Base-by-base conservation (phyloP, 2,888 invertebrate genomes). In the Sturmia bella region DNA sequence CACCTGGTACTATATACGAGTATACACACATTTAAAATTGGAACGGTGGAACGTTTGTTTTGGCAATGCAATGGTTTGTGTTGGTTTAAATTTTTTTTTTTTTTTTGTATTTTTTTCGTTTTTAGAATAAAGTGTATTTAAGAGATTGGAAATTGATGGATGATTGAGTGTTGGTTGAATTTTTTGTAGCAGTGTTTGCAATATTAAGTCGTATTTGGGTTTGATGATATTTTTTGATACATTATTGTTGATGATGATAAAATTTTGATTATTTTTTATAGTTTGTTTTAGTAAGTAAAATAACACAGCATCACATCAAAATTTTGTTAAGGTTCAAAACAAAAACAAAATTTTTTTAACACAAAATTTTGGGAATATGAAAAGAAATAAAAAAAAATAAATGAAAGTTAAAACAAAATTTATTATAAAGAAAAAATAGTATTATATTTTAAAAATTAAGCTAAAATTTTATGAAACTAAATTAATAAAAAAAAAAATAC, bases 1-100 rank as follows among this genome's bases (percentile, higher is more conserved):
- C 98, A 92, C 97, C 97, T 90, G 99, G 99, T 93, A 98, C 99
- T 99, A 93, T 69, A 80, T 52, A 78, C 64, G 32, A 32, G 32
- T 32, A 32, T 59, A 73, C 17, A 61, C 37, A 74, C 39, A 66
- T 75, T 74, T 77, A 72, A 84, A 80, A 75, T 81, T 81, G 84
- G 80, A 82, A 83, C 81, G 83, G 63, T 70, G 78, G 52, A 87
- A 87, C 85, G 89, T 24, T 52, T 66, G 27, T 50, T 73, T 79
- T 32, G 61, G 63, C 63, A 74, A 63, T 79, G 69, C 70, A 76
- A 81, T 84, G 85, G 61, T 72, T 75, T 73, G 86, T 80, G 21
- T 74, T 66, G 83, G 77, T 78, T 85, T 76, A 68, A 68, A 73
- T 59, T 54, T 48, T 56, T 27, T 73, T 68, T 82, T 84, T 84